A percentile compares a stretch with the other conserved stretches of the same genome.
phyloP scores from a whole-genome alignment of 2,113 vertebrate genomes.

The Gymnarchus niloticus region DNA sequence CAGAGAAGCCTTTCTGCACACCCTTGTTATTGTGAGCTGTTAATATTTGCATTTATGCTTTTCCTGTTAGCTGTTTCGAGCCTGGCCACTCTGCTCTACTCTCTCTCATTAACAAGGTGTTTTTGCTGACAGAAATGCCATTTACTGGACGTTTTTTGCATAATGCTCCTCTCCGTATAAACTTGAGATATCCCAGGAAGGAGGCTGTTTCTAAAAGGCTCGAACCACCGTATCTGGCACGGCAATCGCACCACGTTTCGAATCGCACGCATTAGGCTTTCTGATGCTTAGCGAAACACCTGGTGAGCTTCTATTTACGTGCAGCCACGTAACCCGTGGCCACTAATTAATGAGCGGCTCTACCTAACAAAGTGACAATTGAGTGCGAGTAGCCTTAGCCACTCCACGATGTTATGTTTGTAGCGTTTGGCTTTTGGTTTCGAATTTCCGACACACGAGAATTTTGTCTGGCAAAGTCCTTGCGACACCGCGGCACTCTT shows the following conservation, averaged over 20 bases:
- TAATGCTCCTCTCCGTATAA: not conserved
- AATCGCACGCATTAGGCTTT: not conserved
- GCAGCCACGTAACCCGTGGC: not conserved
- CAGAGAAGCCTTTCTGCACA: not conserved
- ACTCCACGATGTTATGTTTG: not conserved
- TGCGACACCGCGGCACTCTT: not conserved
- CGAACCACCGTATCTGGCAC: not conserved
- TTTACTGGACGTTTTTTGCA: not conserved
- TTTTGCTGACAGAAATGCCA: not conserved
- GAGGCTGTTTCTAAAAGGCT: not conserved
- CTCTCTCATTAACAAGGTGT: not conserved
- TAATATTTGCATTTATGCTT: not conserved
- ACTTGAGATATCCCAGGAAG: not conserved
- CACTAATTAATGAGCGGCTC: not conserved
- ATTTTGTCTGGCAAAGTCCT: not conserved
- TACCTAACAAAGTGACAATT: not conserved
- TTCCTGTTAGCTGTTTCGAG: not conserved
- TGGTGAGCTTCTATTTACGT: not conserved
- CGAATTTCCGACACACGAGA: no score
- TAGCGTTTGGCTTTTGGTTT: no score
- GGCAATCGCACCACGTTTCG: not conserved
- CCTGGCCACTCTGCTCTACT: no score
- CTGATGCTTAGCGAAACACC: not conserved
- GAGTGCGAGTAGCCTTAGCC: not conserved
- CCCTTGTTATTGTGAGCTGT: not conserved